Evolutionary conservation across 2,888 invertebrate genomes (phyloP), one percentile per base, ranked within the genome.

Genomic region (Seladonia tumulorum): DNA sequence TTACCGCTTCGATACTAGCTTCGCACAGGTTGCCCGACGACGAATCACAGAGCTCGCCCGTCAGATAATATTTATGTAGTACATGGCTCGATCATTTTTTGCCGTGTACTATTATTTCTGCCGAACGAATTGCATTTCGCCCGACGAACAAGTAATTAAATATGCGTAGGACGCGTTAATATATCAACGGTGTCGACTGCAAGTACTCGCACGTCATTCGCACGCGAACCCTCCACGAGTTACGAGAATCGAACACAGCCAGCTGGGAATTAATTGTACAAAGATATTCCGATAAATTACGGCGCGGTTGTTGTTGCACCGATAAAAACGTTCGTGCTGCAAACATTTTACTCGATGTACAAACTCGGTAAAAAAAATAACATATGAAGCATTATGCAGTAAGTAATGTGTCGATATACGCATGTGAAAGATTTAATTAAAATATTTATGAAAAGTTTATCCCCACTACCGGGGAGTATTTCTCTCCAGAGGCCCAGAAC

Each of bases 61-160:
- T 49, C 83, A 16, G 77, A 78, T 53, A 42, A 83, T 83, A 84
- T 84, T 84, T 83, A 83, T 83, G 77, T 73, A 39, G 57, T 60
- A 77, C 83, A 63, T 10, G 83, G 83, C 22, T 42, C 42, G 47
- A 77, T 35, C 45, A 77, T 76, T 79, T 83, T 83, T 57, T 79
- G 66, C 2, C 66, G 49, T 47, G 57, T 35, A 60, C 77, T 77
- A 83, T 77, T 83, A 84, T 77, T 83, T 77, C 70, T 77, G 70
- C 7, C 49, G 75, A 71, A 80, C 12, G 74, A 66, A n/a, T 16
- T 57, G 49, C 73, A 39, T 60, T 63, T 60, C 77, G 39, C 16
- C 72, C 83, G 45, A 47, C 53, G 63, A 76, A 12, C 74, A 29
- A 42, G 49, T 47, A 83, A 83, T 84, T 84, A 83, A 84, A 82